A percentile compares a stretch with the other conserved stretches of the same genome.
These are phyloP conservation scores for Leptobrachium ailaonicum DNA, from an alignment of 2,113 vertebrate genomes.

Conservation along the genomic window DNA sequence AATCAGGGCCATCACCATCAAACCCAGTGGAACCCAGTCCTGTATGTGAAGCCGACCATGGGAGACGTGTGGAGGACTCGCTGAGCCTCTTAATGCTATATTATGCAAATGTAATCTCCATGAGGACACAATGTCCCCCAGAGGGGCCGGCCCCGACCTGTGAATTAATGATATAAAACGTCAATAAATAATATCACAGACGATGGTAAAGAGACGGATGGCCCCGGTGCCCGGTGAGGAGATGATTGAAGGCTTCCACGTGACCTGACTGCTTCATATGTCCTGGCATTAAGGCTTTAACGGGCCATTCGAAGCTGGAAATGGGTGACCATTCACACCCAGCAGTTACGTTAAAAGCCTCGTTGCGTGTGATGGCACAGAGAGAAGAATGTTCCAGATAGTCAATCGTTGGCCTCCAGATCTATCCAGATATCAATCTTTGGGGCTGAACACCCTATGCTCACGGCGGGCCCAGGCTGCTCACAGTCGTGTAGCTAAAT, in stretches of 20 bases:
- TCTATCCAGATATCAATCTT: too few relatives aligned
- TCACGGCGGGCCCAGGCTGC: constrained; percentile 83
- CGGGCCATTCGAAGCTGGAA: not conserved
- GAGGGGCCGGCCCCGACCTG: not conserved
- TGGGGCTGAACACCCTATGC: not conserved
- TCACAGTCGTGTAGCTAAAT: constrained; percentile 92
- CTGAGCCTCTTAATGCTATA: too few relatives aligned
- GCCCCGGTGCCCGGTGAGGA: not conserved
- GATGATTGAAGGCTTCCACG: not conserved
- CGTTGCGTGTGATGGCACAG: not conserved
- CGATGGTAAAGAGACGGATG: not conserved
- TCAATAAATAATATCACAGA: not conserved
- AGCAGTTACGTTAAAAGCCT: not conserved
- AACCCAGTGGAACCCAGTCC: too few relatives aligned
- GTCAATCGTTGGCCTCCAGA: not conserved
- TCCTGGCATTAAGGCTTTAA: not conserved
- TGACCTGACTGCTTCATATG: not conserved
- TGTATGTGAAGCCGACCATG: too few relatives aligned
- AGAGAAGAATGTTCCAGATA: not conserved
- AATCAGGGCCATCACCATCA: too few relatives aligned
- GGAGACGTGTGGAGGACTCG: too few relatives aligned
- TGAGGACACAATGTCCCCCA: not conserved
- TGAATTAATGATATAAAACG: not conserved
- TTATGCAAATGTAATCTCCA: too few relatives aligned
- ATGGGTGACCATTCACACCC: not conserved